Evolutionary conservation across 2,888 invertebrate species (phyloP).

Genomic region (Cactoblastis cactorum): DNA sequence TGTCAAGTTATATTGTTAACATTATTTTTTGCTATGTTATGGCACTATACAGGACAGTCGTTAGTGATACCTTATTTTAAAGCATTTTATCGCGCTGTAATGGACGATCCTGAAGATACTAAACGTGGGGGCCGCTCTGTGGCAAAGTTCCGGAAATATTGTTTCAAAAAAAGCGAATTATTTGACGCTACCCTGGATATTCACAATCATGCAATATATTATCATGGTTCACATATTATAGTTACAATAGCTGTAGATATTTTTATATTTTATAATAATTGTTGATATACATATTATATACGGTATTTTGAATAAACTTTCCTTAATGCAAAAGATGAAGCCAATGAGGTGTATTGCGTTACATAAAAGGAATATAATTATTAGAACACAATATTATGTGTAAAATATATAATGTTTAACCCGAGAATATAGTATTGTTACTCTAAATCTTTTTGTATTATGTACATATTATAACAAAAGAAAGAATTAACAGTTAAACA

Average conservation of each 20-base stretch:
- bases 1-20: conserved; percentile 57
- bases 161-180: conserved; percentile 65
- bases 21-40: conserved; percentile 39
- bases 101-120: not conserved
- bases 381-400: too few species aligned
- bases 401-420: too few species aligned
- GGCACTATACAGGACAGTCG: conserved; percentile 46
- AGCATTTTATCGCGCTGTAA: conserved; percentile 35
- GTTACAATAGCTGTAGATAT: conserved; percentile 12
- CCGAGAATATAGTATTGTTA: too few species aligned
- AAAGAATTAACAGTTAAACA: too few species aligned
- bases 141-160: conserved; percentile 54
- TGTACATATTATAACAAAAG: too few species aligned
- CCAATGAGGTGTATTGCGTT: too few species aligned
- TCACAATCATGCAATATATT: conserved; percentile 12
- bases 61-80: conserved; percentile 47
- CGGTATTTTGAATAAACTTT: too few species aligned
- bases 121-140: conserved; percentile 18
- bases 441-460: too few species aligned
- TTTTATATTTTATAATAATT: conserved; percentile 12
- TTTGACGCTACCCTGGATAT: conserved; percentile 44
- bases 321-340: too few species aligned
- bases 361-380: too few species aligned
- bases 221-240: conserved; percentile 1
- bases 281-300: conserved; percentile 12